These are phyloP conservation scores for Brotula barbata DNA, from an alignment of 2,797 vertebrate genomes.

Conservation along the genomic window DNA sequence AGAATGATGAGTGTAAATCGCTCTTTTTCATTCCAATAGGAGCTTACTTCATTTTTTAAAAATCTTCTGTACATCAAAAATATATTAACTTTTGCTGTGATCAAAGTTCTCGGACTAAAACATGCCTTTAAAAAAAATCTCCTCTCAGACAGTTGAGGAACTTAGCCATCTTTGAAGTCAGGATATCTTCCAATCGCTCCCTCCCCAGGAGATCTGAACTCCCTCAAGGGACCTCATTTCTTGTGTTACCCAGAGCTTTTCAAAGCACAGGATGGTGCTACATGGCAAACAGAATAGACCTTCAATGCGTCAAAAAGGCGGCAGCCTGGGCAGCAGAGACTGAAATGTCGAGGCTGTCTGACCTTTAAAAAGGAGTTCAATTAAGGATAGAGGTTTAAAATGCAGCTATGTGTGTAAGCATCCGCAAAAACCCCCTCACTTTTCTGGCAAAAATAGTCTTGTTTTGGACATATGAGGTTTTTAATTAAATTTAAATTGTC, in stretches of 20 bases:
- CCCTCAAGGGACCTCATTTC: conserved; percentile 49
- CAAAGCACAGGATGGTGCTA: conserved; percentile 23
- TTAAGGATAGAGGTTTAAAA: too few species aligned
- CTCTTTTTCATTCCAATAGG: conserved; percentile 5
- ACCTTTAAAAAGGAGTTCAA: conserved; percentile 36
- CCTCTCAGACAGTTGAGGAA: conserved; percentile 18
- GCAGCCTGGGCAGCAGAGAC: conserved; percentile 8
- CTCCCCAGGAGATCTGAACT: conserved; percentile 29
- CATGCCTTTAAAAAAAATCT: conserved; percentile 14
- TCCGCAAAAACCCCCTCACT: too few species aligned
- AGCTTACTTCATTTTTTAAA: background rate
- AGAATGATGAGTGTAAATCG: conserved; percentile 12
- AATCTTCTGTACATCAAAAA: conserved; percentile 6
- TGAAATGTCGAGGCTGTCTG: conserved; percentile 27
- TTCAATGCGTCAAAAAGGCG: conserved; percentile 49
- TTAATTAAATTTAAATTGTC: too few species aligned
- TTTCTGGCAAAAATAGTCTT: too few species aligned
- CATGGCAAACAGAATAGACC: conserved; percentile 36
- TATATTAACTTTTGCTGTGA: conserved; percentile 11
- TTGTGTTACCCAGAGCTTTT: conserved; percentile 38
- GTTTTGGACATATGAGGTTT: too few species aligned
- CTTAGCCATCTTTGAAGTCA: conserved; percentile 36
- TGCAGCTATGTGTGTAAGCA: too few species aligned
- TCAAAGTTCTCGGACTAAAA: conserved; percentile 14
- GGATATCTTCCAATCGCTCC: conserved; percentile 23